Evolutionary conservation across 2,113 vertebrate species (phyloP).

Genomic region (Henicopernis longicauda): DNA sequence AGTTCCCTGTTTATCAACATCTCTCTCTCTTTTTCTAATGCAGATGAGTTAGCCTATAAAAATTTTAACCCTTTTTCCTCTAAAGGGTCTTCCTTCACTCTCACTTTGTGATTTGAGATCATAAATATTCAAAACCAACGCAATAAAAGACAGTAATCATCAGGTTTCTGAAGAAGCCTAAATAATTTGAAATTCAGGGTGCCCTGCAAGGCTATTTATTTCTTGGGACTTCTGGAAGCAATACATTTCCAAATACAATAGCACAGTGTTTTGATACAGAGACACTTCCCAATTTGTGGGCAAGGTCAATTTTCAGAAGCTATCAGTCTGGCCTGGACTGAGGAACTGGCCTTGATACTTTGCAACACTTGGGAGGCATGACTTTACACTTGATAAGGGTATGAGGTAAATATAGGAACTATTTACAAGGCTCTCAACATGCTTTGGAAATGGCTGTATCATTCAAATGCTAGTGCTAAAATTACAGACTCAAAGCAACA

Average conservation of each 20-base stretch:
- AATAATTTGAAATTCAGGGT: neutral
- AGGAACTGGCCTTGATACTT: neutral
- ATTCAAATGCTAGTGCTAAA: neutral
- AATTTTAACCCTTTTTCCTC: neutral
- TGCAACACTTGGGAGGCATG: neutral
- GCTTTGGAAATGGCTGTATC: neutral
- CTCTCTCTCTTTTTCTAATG: neutral
- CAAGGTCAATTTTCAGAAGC: neutral
- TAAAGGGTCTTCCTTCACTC: neutral
- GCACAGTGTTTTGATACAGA: neutral
- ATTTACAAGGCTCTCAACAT: neutral
- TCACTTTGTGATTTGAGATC: neutral
- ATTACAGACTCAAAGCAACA: neutral
- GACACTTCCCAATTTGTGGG: neutral
- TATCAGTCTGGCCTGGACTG: neutral
- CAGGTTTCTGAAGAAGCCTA: neutral
- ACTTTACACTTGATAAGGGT: neutral
- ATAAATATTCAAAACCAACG: neutral
- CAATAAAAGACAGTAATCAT: neutral
- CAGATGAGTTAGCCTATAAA: neutral
- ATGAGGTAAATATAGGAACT: neutral
- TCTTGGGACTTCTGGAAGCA: neutral
- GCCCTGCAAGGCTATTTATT: neutral
- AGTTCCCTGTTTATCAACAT: neutral
- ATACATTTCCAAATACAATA: neutral